Evolutionary conservation across 2,113 vertebrate species (phyloP), one percentile per base, ranked within the genome.

Genomic region (Syrrhaptes paradoxus): DNA sequence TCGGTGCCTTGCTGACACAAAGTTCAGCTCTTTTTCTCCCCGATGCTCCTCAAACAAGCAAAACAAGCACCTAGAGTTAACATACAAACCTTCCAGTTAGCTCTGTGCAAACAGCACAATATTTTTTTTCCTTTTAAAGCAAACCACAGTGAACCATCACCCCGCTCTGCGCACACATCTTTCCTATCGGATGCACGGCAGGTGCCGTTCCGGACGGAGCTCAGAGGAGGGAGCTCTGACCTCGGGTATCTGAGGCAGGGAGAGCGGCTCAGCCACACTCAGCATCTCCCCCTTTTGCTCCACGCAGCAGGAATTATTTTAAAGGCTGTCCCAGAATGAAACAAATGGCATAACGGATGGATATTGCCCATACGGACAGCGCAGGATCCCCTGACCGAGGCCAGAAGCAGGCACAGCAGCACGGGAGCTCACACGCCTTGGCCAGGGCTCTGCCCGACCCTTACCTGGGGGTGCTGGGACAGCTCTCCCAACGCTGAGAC

Each of bases 281-380:
- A 4, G 14, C 65, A 2, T 12, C 4, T 4, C 7, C 45, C 24
- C 3, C 25, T 21, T 5, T 0, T 17, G 38, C 36, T 34, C 13
- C 17, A 1, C 11, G 2, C 3, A 3, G 31, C 0, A 12, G 12
- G 16, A 72, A 32, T 2, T 1, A 15, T 18, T 48, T 62, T 11
- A 22, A 48, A 26, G 34, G 7, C 28, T 24, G 25, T 5, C 10
- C 58, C 84, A 4, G 31, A 49, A 31, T 3, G 28, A 62, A 36
- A n/a, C 19, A 17, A 22, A 2, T 0, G 4, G 65, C 0, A 0
- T 3, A 24, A 26, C 2, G 1, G 78, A 9, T 11, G 24, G 36
- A 15, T 7, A 28, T 34, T 77, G 14, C 17, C 84, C 32, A 0
- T 0, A 3, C 0, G n/a, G 41, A 15, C 31, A 18, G 2, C 0